phyloP scores from a whole-genome alignment of 2,888 invertebrate species.

The Seladonia tumulorum region DNA sequence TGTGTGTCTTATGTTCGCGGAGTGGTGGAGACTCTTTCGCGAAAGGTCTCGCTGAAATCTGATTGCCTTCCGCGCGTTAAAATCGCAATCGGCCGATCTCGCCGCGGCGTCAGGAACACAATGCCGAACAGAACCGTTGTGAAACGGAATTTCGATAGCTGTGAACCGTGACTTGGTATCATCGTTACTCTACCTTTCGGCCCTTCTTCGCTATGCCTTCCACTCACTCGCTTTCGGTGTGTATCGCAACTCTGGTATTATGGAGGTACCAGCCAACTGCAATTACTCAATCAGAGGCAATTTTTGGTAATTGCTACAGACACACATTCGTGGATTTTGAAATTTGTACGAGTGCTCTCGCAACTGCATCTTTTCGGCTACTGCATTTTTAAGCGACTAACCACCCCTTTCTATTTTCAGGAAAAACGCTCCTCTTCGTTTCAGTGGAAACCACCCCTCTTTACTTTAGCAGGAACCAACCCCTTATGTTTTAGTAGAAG shows the following conservation, averaged over 20 bases:
- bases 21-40: not conserved
- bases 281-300: not conserved
- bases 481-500: not conserved
- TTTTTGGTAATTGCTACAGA: not conserved
- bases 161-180: slow-evolving; percentile 45
- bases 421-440: not conserved
- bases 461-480: too few relatives aligned
- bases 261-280: not conserved
- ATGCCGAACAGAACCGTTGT: slow-evolving; percentile 44
- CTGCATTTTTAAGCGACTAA: not conserved
- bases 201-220: not conserved
- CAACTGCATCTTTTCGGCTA: not conserved
- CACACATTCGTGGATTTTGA: not conserved
- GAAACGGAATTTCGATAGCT: slow-evolving; percentile 56
- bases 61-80: slow-evolving; percentile 55
- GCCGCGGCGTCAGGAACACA: slow-evolving; percentile 42
- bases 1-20: slow-evolving; percentile 3
- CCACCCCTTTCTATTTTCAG: not conserved
- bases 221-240: not conserved
- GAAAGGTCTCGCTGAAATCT: slow-evolving; percentile 56
- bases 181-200: not conserved
- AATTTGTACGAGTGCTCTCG: not conserved
- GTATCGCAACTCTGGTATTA: not conserved
- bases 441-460: too few relatives aligned
- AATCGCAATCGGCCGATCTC: slow-evolving; percentile 52